A percentile compares a stretch with the other conserved stretches of the same genome.
phyloP scores from a whole-genome alignment of 1,140 invertebrate genomes.

The Drosophila repleta region DNA sequence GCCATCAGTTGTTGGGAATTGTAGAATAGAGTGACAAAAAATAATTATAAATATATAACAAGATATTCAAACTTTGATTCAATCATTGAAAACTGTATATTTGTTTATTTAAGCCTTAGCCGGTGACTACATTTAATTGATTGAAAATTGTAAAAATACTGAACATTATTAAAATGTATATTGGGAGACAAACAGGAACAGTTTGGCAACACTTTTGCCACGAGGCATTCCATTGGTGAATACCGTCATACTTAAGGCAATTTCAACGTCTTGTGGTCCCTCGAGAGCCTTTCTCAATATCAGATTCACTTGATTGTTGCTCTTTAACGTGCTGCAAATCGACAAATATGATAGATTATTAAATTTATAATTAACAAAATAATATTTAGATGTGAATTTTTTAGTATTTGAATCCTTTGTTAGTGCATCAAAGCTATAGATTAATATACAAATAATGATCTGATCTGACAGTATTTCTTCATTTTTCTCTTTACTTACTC shows the following conservation, averaged over 20 bases:
- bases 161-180: constrained; percentile 88
- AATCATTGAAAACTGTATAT: not conserved
- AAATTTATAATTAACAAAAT: too few species aligned
- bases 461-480: too few species aligned
- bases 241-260: constrained; percentile 94
- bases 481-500: constrained; percentile 83
- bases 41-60: not conserved
- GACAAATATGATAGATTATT: not conserved
- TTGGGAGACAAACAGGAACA: constrained; percentile 93
- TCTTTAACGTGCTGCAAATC: constrained; percentile 84
- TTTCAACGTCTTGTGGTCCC: constrained; percentile 95
- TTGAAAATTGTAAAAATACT: not conserved
- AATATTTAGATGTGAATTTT: too few species aligned
- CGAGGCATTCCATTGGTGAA: constrained; percentile 88
- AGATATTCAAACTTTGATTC: not conserved
- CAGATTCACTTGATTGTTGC: constrained; percentile 89
- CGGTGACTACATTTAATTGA: not conserved
- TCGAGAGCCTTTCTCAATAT: constrained; percentile 88
- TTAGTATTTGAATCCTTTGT: too few species aligned
- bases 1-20: too few species aligned
- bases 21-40: too few species aligned
- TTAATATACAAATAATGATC: too few species aligned
- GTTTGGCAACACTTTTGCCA: constrained; percentile 92
- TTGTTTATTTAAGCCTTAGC: not conserved
- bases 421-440: too few species aligned